These are phyloP conservation scores for Muscidifurax raptorellus DNA, from an alignment of 1,140 invertebrate genomes.

Conservation along the genomic window DNA sequence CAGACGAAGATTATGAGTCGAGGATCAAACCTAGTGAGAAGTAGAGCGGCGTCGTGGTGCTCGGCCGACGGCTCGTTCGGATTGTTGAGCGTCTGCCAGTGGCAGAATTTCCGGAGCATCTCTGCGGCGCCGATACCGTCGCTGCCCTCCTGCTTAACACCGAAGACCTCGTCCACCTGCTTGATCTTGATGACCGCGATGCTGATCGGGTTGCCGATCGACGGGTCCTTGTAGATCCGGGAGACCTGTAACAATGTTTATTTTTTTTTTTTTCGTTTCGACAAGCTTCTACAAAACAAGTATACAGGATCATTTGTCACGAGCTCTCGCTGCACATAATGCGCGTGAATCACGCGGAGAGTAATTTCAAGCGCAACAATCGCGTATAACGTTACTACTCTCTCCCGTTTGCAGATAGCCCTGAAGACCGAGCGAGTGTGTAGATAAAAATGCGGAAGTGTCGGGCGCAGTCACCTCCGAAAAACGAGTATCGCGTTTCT, in stretches of 20 bases:
- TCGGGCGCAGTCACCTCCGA: background rate
- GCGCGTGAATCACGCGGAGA: background rate
- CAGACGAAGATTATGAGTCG: constrained; percentile 1
- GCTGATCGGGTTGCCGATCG: constrained; percentile 87
- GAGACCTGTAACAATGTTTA: constrained; percentile 77
- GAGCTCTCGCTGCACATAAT: too few species aligned
- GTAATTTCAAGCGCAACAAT: background rate
- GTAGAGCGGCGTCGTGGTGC: constrained; percentile 84
- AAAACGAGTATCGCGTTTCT: background rate
- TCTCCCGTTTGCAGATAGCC: too few species aligned
- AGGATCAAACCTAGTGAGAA: constrained; percentile 82
- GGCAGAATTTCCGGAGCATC: constrained; percentile 84
- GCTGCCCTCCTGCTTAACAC: constrained; percentile 57
- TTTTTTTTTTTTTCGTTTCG: too few species aligned
- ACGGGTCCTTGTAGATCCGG: constrained; percentile 86
- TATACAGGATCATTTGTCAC: too few species aligned
- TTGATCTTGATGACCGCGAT: constrained; percentile 85
- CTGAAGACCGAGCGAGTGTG: background rate
- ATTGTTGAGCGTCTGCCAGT: constrained; percentile 81
- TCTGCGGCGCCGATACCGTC: constrained; percentile 78
- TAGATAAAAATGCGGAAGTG: background rate
- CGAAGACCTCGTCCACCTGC: constrained; percentile 76
- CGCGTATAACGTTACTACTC: background rate
- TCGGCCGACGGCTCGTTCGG: constrained; percentile 72
- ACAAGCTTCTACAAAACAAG: too few species aligned